These are phyloP conservation scores for Corythornis madagascariensis DNA, from an alignment of 2,113 vertebrate species.

Conservation along the genomic window DNA sequence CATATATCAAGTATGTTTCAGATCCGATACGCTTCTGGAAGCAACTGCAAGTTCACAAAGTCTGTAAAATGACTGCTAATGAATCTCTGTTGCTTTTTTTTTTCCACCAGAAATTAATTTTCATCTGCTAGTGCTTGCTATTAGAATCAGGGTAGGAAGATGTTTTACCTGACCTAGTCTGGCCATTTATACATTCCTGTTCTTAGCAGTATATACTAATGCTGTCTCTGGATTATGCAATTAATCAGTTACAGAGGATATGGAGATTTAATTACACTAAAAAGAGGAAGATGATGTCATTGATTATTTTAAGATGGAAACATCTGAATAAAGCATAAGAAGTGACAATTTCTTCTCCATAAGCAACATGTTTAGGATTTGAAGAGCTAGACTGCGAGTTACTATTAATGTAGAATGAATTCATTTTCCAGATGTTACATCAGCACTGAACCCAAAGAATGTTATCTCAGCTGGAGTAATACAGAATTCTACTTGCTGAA, in stretches of 20 bases:
- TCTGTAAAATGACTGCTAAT: neutral
- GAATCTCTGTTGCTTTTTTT: neutral
- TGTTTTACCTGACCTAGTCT: neutral
- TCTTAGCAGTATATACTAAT: neutral
- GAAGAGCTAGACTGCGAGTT: neutral
- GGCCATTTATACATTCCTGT: neutral
- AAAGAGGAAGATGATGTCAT: constrained; percentile 5
- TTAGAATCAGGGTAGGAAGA: neutral
- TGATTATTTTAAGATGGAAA: constrained; percentile 35
- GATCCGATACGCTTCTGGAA: neutral
- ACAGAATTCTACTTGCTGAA: constrained; percentile 21
- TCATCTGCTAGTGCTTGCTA: neutral
- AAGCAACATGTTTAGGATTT: neutral
- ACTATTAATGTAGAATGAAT: constrained; percentile 1
- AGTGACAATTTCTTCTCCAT: constrained; percentile 7
- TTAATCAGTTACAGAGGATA: neutral
- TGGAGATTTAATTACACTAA: neutral
- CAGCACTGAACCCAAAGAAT: neutral
- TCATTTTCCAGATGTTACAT: constrained; percentile 42
- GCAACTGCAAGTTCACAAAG: neutral
- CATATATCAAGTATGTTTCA: rapidly evolving
- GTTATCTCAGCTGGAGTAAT: constrained; percentile 51
- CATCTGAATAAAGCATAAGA: neutral
- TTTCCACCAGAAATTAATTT: neutral
- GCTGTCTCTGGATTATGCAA: neutral